A percentile compares a stretch with the other conserved stretches of the same genome.
These are phyloP conservation scores for Xylota segnis DNA, from an alignment of 2,888 invertebrate species.

Conservation along the genomic window DNA sequence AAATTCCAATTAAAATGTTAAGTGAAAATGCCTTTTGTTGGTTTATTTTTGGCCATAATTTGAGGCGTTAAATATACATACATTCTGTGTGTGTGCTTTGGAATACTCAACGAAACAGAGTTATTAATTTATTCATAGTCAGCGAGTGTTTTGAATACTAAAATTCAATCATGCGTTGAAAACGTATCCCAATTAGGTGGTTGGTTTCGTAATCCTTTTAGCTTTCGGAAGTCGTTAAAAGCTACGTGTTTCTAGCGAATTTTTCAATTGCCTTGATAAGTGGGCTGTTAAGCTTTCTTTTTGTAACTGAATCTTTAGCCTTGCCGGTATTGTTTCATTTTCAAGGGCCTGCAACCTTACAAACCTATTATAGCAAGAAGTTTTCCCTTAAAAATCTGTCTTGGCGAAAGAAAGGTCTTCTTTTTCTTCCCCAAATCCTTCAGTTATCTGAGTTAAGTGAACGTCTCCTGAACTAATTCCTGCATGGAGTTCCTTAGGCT, in stretches of 20 bases:
- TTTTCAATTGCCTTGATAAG: not conserved
- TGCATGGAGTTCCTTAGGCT: too few relatives aligned
- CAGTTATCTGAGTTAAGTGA: too few relatives aligned
- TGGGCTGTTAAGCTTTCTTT: too few relatives aligned
- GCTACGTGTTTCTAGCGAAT: not conserved
- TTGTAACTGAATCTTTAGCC: too few relatives aligned
- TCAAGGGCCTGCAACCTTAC: too few relatives aligned
- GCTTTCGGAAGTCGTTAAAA: not conserved
- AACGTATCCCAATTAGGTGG: not conserved
- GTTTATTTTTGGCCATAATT: not conserved
- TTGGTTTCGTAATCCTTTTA: not conserved
- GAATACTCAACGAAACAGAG: too few relatives aligned
- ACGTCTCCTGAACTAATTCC: too few relatives aligned
- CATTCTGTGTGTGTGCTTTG: not conserved
- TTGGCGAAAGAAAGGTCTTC: too few relatives aligned
- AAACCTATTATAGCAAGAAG: too few relatives aligned
- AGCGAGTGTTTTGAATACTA: not conserved
- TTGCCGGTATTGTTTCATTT: too few relatives aligned
- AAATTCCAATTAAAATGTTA: conserved; percentile 1
- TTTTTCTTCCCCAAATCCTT: too few relatives aligned
- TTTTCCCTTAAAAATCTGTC: too few relatives aligned
- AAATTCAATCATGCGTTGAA: not conserved
- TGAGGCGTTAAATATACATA: not conserved
- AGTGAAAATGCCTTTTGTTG: not conserved
- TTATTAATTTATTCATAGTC: not conserved